A percentile compares a stretch with the other conserved stretches of the same genome.
Evolutionary conservation across 2,888 invertebrate species (phyloP).

Genomic region (Apodemia duryi): DNA sequence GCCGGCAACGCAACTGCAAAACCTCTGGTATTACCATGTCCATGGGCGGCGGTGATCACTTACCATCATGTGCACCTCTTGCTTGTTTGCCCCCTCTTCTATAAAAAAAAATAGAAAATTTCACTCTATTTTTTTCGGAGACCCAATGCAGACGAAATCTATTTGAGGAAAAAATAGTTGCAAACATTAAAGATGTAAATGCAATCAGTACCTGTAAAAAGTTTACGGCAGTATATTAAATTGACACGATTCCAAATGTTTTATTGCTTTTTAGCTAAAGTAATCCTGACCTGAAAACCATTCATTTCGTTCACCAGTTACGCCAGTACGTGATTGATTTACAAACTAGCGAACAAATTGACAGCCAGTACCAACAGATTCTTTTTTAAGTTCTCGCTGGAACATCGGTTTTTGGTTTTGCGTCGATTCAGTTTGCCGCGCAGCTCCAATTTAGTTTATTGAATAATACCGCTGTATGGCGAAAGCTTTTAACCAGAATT

Average conservation of each 20-base stretch:
- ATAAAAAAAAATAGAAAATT: no score
- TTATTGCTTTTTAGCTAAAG: conserved; percentile 2
- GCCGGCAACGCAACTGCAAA: no score
- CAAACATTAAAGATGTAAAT: neutral
- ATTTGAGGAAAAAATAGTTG: neutral
- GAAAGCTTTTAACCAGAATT: conserved; percentile 10
- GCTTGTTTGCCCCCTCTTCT: no score
- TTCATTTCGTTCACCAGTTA: conserved; percentile 16
- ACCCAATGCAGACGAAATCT: neutral
- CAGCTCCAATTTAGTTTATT: conserved; percentile 16
- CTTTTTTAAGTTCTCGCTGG: conserved; percentile 7
- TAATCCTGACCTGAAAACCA: conserved; percentile 5
- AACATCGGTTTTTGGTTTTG: conserved; percentile 4
- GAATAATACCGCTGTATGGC: conserved; percentile 17
- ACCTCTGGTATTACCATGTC: no score
- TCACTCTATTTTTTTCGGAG: no score
- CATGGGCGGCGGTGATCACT: no score
- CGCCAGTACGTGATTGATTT: conserved; percentile 30
- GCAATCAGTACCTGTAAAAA: neutral
- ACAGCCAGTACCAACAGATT: conserved; percentile 26
- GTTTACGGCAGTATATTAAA: neutral
- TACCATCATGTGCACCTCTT: no score
- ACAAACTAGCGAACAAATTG: conserved; percentile 30
- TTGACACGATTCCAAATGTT: conserved; percentile 1
- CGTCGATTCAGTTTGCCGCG: conserved; percentile 12